Conservation (phyloP, 2,888 invertebrate genomes). For the Dicycla oo region DNA sequence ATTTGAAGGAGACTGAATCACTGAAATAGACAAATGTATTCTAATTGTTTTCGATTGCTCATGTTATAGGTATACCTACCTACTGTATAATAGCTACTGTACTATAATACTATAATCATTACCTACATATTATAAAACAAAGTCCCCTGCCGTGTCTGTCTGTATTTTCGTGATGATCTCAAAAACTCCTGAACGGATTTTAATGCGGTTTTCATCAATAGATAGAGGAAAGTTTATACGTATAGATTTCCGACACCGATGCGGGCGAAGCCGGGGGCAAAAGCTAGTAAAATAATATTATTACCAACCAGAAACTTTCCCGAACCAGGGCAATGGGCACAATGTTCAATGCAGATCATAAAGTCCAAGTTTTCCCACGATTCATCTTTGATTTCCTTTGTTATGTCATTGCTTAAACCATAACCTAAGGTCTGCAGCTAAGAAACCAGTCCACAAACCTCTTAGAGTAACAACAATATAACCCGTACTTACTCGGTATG, state of each 20-base stretch:
- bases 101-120: no score
- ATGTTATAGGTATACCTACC: background rate
- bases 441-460: slow-evolving; percentile 13
- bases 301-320: slow-evolving; percentile 1
- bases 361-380: slow-evolving; percentile 16
- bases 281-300: background rate
- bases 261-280: no score
- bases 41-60: background rate
- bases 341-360: background rate
- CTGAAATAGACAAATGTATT: no score
- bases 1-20: background rate
- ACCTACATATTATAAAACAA: no score
- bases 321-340: background rate
- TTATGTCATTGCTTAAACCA: slow-evolving; percentile 11
- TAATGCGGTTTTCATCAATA: no score
- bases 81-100: no score
- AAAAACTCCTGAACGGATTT: no score
- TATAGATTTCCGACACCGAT: no score
- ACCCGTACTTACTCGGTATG: background rate
- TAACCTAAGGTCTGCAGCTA: background rate
- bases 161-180: no score
- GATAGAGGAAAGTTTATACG: no score
- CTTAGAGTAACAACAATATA: slow-evolving; percentile 3
- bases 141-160: no score
- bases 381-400: slow-evolving; percentile 13